Conservation (phyloP, 2,113 vertebrate genomes). For the Anoura caudifer region DNA sequence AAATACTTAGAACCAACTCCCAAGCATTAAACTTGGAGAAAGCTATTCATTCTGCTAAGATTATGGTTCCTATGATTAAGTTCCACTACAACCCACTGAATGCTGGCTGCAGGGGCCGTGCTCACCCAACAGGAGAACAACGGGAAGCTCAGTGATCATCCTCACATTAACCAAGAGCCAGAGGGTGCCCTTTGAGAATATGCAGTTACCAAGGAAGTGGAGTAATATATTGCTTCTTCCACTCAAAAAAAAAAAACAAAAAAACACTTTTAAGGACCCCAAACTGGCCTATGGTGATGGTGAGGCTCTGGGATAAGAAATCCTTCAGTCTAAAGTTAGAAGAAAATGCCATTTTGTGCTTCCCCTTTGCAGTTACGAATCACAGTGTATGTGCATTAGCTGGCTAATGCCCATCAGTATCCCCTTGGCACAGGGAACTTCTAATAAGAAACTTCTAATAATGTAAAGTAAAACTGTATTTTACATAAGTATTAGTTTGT, state of each 20-base stretch:
- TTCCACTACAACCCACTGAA: neutral
- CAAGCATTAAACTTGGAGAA: slow-evolving; percentile 59
- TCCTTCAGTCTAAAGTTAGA: neutral
- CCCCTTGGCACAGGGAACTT: neutral
- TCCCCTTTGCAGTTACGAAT: neutral
- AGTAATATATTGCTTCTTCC: neutral
- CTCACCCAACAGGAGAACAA: neutral
- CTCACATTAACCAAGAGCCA: neutral
- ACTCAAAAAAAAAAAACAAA: no score
- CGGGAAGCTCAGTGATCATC: neutral
- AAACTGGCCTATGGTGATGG: neutral
- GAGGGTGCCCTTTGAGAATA: neutral
- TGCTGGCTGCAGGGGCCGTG: fast-evolving
- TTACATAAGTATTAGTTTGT: neutral
- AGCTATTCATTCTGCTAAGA: neutral
- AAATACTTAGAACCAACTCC: slow-evolving; percentile 39
- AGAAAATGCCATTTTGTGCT: neutral
- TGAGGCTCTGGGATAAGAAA: neutral
- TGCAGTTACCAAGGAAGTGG: neutral
- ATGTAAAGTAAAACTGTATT: neutral
- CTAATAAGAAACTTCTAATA: neutral
- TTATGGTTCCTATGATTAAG: neutral
- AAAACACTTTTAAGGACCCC: neutral
- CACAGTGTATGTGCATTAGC: neutral
- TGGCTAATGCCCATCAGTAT: neutral